Base-by-base conservation (phyloP, 1,140 invertebrate species). In the Papilio aristodemus region DNA sequence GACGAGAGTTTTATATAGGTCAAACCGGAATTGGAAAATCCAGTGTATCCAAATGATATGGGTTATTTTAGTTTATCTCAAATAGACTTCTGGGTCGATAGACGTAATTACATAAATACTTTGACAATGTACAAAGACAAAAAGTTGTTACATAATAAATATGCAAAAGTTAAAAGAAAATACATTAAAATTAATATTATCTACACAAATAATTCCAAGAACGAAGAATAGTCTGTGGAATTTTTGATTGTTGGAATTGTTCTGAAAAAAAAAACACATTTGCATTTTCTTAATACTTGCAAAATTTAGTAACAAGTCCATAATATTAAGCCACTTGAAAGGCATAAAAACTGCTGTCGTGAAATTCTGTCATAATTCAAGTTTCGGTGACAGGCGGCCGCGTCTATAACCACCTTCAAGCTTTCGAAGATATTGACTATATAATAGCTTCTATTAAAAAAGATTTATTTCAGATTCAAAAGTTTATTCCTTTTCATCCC, bases 1-100 rank as follows among this genome's bases (percentile, higher is more conserved):
- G 70, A 73, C 73, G 62, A 66, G 69, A 70, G 63, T 71, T 67
- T 74, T 72, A 89, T 79, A 75, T 87, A 79, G 85, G 85, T 80
- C 86, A 76, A 69, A 62, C 70, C 72, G 74, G 74, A 83, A 81
- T 69, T 75, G 64, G 27, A 77, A 77, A 75, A 79, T 70, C 74
- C 54, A 58, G 22, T 46, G 64, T 68, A 63, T 74, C 78, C 73
- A 79, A 75, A 74, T 71, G 76, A 71, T 67, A 75, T 73, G 54
- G 43, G 43, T 72, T 78, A 81, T 80, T 81, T 78, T 74, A 71
- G 68, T 75, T 73, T 73, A 72, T 54, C 64, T 63, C 50, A 80
- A 77, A 79, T 77, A 77, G 78, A 76, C 75, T 74, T 78, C 70
- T 79, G 67, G 73, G 68, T 46, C 71, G 62, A 50, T 50, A 19